phyloP scores from a whole-genome alignment of 2,113 vertebrate genomes.

The Girardinichthys multiradiatus region DNA sequence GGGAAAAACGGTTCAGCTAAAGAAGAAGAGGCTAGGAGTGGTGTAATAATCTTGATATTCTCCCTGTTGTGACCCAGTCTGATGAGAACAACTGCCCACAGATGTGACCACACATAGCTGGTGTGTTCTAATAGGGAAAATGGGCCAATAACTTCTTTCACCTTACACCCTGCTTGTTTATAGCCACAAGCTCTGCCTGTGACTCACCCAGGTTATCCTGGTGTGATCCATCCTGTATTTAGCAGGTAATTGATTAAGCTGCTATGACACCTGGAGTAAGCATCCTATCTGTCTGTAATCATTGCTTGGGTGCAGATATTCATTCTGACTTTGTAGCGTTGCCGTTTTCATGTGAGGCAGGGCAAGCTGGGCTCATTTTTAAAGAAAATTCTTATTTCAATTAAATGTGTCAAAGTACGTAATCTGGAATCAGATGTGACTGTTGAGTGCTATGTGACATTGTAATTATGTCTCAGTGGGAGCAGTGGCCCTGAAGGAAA shows the following conservation, averaged over 20 bases:
- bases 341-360: conserved; percentile 2
- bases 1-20: conserved; percentile 8
- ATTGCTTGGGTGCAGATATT: conserved; percentile 19
- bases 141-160: conserved; percentile 23
- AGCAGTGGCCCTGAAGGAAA: conserved; percentile 37
- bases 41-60: conserved; percentile 18
- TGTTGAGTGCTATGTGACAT: conserved; percentile 26
- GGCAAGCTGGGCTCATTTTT: conserved; percentile 24
- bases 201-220: conserved; percentile 37
- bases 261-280: conserved; percentile 12
- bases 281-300: conserved; percentile 27
- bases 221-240: conserved; percentile 26
- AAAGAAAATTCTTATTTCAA: conserved; percentile 54
- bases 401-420: conserved; percentile 54
- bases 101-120: conserved; percentile 31
- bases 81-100: conserved; percentile 43
- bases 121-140: conserved; percentile 40
- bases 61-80: conserved; percentile 42
- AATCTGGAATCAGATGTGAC: conserved; percentile 59
- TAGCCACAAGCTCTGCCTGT: conserved; percentile 31
- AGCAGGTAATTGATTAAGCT: conserved; percentile 54
- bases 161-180: not conserved
- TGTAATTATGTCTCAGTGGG: conserved; percentile 64
- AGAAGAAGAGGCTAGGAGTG: conserved; percentile 20
- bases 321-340: conserved; percentile 22